phyloP scores from a whole-genome alignment of 2,888 invertebrate genomes.

The Isoperla grammatica region DNA sequence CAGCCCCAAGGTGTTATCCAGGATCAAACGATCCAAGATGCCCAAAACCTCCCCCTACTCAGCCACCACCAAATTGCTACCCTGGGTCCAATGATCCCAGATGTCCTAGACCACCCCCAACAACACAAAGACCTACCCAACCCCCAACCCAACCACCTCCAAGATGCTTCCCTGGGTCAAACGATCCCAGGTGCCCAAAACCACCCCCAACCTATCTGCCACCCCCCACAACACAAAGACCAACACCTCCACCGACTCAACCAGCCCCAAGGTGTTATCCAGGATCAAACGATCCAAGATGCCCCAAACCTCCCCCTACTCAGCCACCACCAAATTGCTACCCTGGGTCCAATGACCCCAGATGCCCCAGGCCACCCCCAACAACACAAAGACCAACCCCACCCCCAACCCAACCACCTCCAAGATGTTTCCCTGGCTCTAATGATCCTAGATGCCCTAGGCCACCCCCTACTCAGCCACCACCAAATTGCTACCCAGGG shows the following conservation, averaged over 20 bases:
- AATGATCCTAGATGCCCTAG: no score
- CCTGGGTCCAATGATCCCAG: constrained; percentile 37
- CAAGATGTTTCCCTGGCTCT: no score
- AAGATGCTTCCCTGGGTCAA: constrained; percentile 26
- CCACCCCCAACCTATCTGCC: constrained; percentile 32
- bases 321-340: constrained; percentile 26
- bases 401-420: no score
- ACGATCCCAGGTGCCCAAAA: constrained; percentile 27
- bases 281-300: constrained; percentile 37
- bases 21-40: constrained; percentile 36
- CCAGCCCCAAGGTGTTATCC: constrained; percentile 36
- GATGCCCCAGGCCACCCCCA: constrained; percentile 32
- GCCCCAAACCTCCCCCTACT: constrained; percentile 27
- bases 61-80: constrained; percentile 35
- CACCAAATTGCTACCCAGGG: constrained; percentile 29
- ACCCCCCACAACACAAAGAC: constrained; percentile 33
- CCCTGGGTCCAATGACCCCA: constrained; percentile 27
- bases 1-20: constrained; percentile 38
- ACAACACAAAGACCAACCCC: constrained; percentile 10
- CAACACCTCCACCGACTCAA: constrained; percentile 23
- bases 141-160: constrained; percentile 28
- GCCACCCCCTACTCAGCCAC: no score
- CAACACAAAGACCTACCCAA: background rate
- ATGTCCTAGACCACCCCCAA: constrained; percentile 33
- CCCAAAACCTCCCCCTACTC: constrained; percentile 36